phyloP scores from a whole-genome alignment of 37 sponge, comb jelly and placozoan species.

The Bolinopsis microptera region DNA sequence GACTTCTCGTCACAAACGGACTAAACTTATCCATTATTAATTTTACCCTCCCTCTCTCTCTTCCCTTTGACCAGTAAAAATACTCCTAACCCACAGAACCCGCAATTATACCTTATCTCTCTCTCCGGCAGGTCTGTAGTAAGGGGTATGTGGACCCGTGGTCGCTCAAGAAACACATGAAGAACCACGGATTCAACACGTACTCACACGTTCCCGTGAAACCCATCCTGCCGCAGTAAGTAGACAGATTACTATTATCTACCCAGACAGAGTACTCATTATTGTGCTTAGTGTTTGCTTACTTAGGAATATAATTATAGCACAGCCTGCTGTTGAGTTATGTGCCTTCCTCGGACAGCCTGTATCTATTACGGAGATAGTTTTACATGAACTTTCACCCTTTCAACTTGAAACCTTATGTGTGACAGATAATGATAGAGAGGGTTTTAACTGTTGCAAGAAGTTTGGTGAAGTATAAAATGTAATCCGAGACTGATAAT shows the following conservation, averaged over 20 bases:
- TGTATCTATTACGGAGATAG: too few relatives aligned
- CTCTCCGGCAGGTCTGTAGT: not conserved
- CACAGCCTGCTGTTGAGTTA: too few relatives aligned
- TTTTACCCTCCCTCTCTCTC: not conserved
- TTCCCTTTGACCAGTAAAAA: not conserved
- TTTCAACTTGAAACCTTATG: not conserved
- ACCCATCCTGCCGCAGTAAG: constrained; percentile 35
- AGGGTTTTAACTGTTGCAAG: not conserved
- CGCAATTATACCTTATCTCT: too few relatives aligned
- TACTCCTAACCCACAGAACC: too few relatives aligned
- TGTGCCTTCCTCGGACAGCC: too few relatives aligned
- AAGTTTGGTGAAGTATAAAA: not conserved
- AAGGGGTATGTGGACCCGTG: constrained; percentile 53
- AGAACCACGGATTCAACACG: constrained; percentile 55
- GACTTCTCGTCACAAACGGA: not conserved
- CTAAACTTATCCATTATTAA: not conserved
- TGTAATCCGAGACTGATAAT: not conserved
- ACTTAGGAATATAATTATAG: too few relatives aligned
- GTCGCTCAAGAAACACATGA: constrained; percentile 59
- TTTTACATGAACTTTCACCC: too few relatives aligned
- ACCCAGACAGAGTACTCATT: not conserved
- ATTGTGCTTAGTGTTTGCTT: not conserved
- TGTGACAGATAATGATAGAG: not conserved
- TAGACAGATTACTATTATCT: not conserved
- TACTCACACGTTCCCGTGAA: constrained; percentile 27